Evolutionary conservation across 2,888 invertebrate species (phyloP), one percentile per base, ranked within the genome.

Genomic region (Sthenelais limicola): DNA sequence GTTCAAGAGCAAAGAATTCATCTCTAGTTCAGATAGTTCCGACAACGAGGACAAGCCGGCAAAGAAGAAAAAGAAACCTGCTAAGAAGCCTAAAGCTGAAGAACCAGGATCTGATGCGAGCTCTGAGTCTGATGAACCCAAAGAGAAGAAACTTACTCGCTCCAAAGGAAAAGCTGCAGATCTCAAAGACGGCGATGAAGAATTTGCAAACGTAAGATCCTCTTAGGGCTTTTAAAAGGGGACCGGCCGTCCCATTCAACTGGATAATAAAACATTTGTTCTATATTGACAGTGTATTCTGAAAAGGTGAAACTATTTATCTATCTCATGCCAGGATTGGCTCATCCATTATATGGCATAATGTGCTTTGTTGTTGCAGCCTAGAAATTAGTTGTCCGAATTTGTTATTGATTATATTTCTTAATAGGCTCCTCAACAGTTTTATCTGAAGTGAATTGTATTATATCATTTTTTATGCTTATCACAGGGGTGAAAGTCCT

Each of bases 1-100:
- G 79, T 96, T 93, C 87, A 96, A 95, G 86, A 96, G 96, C 85
- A 96, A 95, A 86, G 97, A 97, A 88, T 97, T 95, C 83, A 94
- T 97, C 62, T 94, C 91, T 69, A 91, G 91, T 82, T 84, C 83
- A 12, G 92, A 92, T 38, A 21, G 74, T 26, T 43, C 48, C 3
- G 43, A 32, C 3, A 15, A 69, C 35, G 77, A 77, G 15, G 71
- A 68, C 24, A 70, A 51, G 30, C 35, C 69, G 18, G 24, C 43
- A 38, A 56, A 68, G 68, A 74, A 72, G 30, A 74, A 76, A 48
- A 38, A 47, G n/a, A 79, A 72, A 38, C 62, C 62, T 69, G 52
- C 33, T 62, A 71, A 21, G 76, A 75, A 48, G 28, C 73, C 71
- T 21, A 83, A 79, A 77, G 1, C 89, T 89, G 1, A 89, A 89